Conservation (phyloP, 1,140 invertebrate genomes). For the Lepidurus couesii region DNA sequence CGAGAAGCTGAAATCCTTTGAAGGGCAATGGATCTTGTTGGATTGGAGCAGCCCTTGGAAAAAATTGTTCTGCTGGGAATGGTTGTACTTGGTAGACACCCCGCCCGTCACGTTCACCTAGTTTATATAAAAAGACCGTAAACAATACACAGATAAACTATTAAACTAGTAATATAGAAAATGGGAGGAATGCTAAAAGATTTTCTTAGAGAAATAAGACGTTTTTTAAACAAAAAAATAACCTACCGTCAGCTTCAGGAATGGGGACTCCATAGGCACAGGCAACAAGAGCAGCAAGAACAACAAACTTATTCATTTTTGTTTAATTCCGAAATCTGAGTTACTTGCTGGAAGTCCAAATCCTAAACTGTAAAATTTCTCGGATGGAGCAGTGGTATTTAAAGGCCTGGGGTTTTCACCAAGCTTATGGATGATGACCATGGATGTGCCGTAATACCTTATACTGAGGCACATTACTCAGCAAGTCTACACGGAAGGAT, state of each 20-base stretch:
- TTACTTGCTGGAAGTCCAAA: neutral
- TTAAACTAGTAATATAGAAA: neutral
- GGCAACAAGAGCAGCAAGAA: neutral
- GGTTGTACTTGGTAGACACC: neutral
- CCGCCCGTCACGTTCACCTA: neutral
- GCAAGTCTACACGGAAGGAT: neutral
- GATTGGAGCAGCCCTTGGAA: neutral
- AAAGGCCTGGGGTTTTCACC: constrained; percentile 2
- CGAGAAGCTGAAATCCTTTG: neutral
- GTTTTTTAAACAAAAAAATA: neutral
- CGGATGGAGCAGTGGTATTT: neutral
- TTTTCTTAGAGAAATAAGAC: neutral
- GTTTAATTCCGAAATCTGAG: neutral
- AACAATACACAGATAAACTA: too few species aligned
- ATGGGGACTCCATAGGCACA: neutral
- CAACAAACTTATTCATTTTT: neutral
- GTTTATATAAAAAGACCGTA: too few species aligned
- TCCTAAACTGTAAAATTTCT: neutral
- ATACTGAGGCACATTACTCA: neutral
- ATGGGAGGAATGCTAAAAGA: neutral
- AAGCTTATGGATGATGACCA: neutral
- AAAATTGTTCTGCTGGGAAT: neutral
- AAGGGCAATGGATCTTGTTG: neutral
- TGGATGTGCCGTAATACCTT: neutral
- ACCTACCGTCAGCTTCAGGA: neutral